Evolutionary conservation across 2,797 vertebrate genomes (phyloP).

Genomic region (Enteromius unitaeniatus): DNA sequence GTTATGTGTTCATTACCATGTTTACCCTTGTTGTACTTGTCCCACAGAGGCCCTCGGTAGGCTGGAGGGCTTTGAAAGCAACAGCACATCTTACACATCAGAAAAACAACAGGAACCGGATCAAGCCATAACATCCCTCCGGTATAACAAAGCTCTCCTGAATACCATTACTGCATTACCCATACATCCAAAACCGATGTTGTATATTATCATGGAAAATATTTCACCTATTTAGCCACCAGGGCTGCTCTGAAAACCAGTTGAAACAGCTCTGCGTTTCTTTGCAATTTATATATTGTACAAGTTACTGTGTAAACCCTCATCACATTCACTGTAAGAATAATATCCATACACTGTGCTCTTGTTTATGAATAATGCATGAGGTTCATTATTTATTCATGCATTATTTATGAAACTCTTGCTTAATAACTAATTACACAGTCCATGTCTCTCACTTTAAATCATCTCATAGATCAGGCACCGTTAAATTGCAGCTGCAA

Average conservation of each 20-base stretch:
- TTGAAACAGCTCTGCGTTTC: neutral
- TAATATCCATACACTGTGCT: neutral
- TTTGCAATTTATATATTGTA: neutral
- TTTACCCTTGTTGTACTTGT: constrained; percentile 22
- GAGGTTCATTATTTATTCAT: constrained; percentile 20
- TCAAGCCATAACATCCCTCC: constrained; percentile 54
- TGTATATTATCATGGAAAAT: neutral
- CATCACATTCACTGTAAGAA: neutral
- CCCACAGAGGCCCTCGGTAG: constrained; percentile 44
- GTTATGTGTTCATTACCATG: constrained; percentile 7
- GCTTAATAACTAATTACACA: constrained; percentile 33
- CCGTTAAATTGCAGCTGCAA: neutral
- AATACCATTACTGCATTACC: neutral
- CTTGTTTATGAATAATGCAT: constrained; percentile 43
- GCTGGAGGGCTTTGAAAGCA: constrained; percentile 39
- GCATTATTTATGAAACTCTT: constrained; percentile 37
- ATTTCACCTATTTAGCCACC: neutral
- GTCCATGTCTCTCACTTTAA: constrained; percentile 15
- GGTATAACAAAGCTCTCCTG: constrained; percentile 64
- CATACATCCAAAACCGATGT: neutral
- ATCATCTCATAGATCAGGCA: constrained; percentile 10
- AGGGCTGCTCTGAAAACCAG: neutral
- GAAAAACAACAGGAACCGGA: constrained; percentile 47
- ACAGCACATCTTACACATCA: neutral
- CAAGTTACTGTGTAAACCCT: neutral